phyloP scores from a whole-genome alignment of 1,140 invertebrate species.

The Lordiphosa mommai region DNA sequence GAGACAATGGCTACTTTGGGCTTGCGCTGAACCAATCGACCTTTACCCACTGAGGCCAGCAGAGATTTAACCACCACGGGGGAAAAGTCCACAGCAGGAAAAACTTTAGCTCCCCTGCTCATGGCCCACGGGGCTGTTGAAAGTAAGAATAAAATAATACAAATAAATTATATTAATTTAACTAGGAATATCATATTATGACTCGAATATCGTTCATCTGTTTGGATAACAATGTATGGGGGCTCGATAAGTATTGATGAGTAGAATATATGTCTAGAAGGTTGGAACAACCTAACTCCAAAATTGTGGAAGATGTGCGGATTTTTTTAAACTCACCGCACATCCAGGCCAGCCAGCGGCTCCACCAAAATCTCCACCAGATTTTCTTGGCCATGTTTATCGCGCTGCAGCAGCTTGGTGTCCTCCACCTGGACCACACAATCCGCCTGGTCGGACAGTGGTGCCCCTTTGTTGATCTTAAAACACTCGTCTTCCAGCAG shows the following conservation, averaged over 20 bases:
- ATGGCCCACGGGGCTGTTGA: conserved; percentile 88
- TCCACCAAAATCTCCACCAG: conserved; percentile 86
- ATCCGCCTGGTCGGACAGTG: conserved; percentile 91
- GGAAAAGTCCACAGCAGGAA: conserved; percentile 82
- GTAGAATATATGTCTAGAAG: too few species aligned
- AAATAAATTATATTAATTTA: too few species aligned
- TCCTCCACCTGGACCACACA: conserved; percentile 97
- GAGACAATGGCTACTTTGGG: conserved; percentile 91
- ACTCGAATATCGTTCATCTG: too few species aligned
- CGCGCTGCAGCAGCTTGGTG: conserved; percentile 86
- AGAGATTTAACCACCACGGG: conserved; percentile 88
- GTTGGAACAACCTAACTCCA: too few species aligned
- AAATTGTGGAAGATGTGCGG: too few species aligned
- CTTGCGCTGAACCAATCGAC: conserved; percentile 32
- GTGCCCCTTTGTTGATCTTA: conserved; percentile 96
- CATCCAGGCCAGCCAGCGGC: conserved; percentile 79
- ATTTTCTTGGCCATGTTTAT: conserved; percentile 85
- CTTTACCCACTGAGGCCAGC: conserved; percentile 86
- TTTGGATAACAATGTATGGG: too few species aligned
- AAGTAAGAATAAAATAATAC: too few species aligned
- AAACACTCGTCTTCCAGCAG: conserved; percentile 87
- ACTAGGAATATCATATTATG: too few species aligned
- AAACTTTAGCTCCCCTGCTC: conserved; percentile 84
- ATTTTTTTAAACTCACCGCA: too few species aligned
- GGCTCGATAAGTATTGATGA: too few species aligned